Conservation (phyloP, 2,113 vertebrate genomes). For the Garra rufa region DNA sequence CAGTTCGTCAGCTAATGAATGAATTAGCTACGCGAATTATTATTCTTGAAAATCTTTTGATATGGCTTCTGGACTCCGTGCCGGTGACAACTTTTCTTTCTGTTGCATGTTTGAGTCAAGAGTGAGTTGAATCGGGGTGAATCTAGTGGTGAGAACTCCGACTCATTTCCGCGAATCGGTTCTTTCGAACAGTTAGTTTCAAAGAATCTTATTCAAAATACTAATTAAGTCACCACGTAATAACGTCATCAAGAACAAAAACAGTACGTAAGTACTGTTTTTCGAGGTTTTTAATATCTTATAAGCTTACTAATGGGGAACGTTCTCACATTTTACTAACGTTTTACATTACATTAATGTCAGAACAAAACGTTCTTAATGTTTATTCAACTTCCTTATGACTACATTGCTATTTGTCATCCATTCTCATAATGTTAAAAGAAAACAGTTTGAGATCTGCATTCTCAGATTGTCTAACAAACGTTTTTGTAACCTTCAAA, state of each 20-base stretch:
- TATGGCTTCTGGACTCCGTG: not conserved
- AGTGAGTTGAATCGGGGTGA: conserved; percentile 27
- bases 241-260: no score
- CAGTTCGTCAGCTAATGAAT: not conserved
- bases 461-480: not conserved
- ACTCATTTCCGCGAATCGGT: conserved; percentile 5
- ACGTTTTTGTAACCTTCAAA: not conserved
- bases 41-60: not conserved
- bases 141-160: conserved; percentile 1
- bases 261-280: no score
- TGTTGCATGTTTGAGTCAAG: conserved; percentile 12
- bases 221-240: not conserved
- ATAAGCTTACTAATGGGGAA: not conserved
- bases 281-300: not conserved
- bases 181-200: conserved; percentile 25
- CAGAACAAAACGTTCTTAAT: not conserved
- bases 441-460: not conserved
- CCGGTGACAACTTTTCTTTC: conserved; percentile 14
- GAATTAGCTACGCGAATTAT: not conserved
- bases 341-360: not conserved
- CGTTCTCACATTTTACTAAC: not conserved
- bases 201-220: not conserved
- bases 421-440: not conserved
- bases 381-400: not conserved
- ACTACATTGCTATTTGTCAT: not conserved